Percentiles rank a stretch among this genome's conserved stretches.
These are phyloP conservation scores for Yponomeuta sedellus DNA, from an alignment of 2,888 invertebrate genomes.

Conservation along the genomic window DNA sequence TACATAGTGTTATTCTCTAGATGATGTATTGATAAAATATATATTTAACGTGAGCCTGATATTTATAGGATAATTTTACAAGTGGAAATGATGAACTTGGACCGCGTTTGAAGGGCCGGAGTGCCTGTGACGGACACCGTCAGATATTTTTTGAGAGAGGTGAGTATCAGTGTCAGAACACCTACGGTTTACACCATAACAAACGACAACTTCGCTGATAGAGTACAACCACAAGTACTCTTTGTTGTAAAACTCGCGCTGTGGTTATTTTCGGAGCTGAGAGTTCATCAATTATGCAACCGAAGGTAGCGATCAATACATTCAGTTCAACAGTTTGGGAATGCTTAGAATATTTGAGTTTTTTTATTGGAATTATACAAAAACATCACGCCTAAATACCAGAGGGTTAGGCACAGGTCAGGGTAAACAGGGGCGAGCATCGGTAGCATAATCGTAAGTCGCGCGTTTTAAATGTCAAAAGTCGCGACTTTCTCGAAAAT, in stretches of 20 bases:
- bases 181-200: background rate
- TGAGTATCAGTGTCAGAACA: background rate
- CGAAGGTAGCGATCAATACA: background rate
- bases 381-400: no score
- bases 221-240: background rate
- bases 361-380: background rate
- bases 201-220: no score
- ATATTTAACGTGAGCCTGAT: conserved; percentile 5
- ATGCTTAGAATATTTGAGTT: background rate
- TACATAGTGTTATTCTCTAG: conserved; percentile 19
- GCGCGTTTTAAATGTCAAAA: no score
- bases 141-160: background rate
- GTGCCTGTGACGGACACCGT: conserved; percentile 2
- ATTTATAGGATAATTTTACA: conserved; percentile 12
- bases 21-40: conserved; percentile 28
- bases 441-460: no score
- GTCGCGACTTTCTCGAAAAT: no score
- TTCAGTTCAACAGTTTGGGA: background rate
- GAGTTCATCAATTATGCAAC: conserved; percentile 15
- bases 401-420: no score
- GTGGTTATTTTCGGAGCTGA: background rate
- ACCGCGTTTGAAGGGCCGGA: conserved; percentile 3
- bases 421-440: no score
- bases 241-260: background rate
- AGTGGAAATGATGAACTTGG: conserved; percentile 9